Base-by-base conservation (phyloP, 2,113 vertebrate genomes). In the Melanerpes aurifrons region DNA sequence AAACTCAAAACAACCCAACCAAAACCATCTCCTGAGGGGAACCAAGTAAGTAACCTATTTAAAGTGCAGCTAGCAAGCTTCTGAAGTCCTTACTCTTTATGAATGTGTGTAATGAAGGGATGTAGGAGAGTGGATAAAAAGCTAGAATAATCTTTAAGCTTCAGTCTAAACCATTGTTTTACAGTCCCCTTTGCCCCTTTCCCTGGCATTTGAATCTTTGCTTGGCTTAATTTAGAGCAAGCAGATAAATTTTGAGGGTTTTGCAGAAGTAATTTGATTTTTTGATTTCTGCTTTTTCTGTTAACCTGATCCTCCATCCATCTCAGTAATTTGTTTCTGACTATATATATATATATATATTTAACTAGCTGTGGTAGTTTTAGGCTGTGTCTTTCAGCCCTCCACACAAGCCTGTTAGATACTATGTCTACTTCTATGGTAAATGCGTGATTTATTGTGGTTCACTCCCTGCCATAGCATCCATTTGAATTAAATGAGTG, bases 261-360 rank as follows among this genome's bases (percentile, higher is more conserved):
- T 91, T 67, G 12, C 24, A 28, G 14, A 26, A 58, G 16, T 77
- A 48, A 14, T 24, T 82, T 29, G 8, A 35, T 47, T 29, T 40
- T 91, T 94, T 64, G 13, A 12, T 75, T 90, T 74, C 50, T 40
- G 21, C 15, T 91, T 84, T 86, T 28, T 77, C 71, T 82, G 54
- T 31, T 71, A 81, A 68, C 13, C 16, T 71, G 25, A 35, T 81
- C 20, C 3, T 86, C 48, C n/a, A 47, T 90, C 86, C 71, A 40
- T 88, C 48, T 62, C 54, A 84, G 31, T 43, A 77, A 82, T 80
- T 94, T 82, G 70, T 94, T 92, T 82, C 57, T 77, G 29, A 53
- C 61, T 92, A 47, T 40, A 40, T 40, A 40, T 40, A 12, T 40
- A 40, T 40, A 40, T 40, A 40, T 40, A 40, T 40, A 40, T 40